Base-by-base conservation (phyloP, 2,113 vertebrate genomes). In the Hypomesus transpacificus region DNA sequence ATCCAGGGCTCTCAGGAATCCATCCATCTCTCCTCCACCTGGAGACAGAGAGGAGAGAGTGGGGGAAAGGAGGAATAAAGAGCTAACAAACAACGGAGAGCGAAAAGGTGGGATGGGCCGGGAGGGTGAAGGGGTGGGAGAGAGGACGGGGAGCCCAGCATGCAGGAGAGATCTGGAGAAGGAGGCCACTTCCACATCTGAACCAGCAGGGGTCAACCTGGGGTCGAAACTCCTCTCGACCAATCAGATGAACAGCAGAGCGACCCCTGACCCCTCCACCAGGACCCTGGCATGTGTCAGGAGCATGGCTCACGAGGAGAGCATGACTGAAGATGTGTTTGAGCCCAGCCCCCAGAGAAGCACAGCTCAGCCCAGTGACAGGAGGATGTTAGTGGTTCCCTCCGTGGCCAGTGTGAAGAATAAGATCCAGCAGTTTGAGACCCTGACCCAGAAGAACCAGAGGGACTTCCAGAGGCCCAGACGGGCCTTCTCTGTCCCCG, bases 351-450 rank as follows among this genome's bases (percentile, higher is more conserved):
- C 63, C 3, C 68, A 56, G 61, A 86, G 77, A 52, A 70, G 57
- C 62, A 26, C 17, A 7, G 0, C 24, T 17, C 82, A 82, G 69
- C 46, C 60, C 59, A 24, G 3, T 39, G 77, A 74, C 46, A 61
- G 1, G 59, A 87, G 78, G 16, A 70, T 2, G 39, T 4, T 69
- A 13, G 31, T 28, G 0, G 14, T 18, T 3, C 16, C 73, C 8
- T 76, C 82, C 2, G n/a, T 70, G 22, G 81, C 83, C 52, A 90
- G 85, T 11, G 92, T 93, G 65, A 88, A 81, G 63, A 93, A 88
- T 59, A 92, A 87, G 75, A 93, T 93, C 67, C 84, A 72, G 71
- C 90, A 89, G 78, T 93, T 91, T 73, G 92, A 93, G 72, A 82
- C 86, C 56, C 76, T 93, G 73, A 81, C 89, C 26, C 89, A 86